Conservation (phyloP, 2,113 vertebrate species). For the Sardina pilchardus region DNA sequence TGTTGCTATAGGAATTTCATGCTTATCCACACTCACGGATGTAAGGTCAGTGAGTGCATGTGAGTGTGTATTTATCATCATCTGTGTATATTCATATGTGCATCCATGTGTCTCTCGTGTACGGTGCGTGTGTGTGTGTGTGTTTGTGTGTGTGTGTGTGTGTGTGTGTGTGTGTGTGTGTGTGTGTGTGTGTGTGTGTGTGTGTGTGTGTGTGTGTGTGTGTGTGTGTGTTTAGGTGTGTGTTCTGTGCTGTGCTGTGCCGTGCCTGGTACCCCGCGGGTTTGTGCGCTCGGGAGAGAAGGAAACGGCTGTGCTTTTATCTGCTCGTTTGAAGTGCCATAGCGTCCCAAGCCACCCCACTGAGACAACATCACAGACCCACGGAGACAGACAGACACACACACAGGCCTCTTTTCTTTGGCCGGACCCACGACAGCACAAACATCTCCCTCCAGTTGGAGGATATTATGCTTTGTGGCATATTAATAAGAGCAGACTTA, state of each 20-base stretch:
- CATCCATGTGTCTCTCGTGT: too few species aligned
- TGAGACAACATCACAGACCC: constrained; percentile 41
- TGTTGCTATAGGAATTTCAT: too few species aligned
- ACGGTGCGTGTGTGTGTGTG: background rate
- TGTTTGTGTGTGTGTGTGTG: background rate
- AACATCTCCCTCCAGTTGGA: background rate
- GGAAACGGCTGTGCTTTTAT: constrained; percentile 51
- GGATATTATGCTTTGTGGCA: background rate
- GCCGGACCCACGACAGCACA: background rate
- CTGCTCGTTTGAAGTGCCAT: constrained; percentile 46
- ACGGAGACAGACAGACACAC: background rate
- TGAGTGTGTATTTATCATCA: constrained; percentile 5
- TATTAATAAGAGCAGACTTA: background rate
- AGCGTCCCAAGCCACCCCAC: constrained; percentile 28
- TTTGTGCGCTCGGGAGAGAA: background rate
- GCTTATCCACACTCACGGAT: too few species aligned
- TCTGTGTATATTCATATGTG: background rate
- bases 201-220: background rate
- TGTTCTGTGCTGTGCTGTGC: background rate
- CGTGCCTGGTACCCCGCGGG: constrained; percentile 36
- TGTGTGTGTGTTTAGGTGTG: background rate
- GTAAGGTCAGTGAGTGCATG: background rate
- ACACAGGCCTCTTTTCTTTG: constrained; percentile 7
- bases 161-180: background rate
- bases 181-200: background rate